phyloP scores from a whole-genome alignment of 2,797 vertebrate genomes.

The Sebastiscus tertius region DNA sequence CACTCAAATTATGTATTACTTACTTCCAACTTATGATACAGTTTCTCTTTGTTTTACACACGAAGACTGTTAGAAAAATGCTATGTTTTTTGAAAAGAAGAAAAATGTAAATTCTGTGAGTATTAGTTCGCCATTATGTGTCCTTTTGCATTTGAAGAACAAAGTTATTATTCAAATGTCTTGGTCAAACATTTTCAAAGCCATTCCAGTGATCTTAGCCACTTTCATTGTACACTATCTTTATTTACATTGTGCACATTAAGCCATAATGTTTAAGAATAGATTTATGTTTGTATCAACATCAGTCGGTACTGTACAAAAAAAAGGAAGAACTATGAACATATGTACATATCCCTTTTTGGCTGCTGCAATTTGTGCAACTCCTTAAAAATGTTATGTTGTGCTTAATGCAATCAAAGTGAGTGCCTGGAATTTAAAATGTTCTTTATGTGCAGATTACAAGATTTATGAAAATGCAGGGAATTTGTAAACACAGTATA shows the following conservation, averaged over 20 bases:
- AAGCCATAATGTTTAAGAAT: constrained; percentile 74
- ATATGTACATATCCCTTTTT: constrained; percentile 86
- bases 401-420: constrained; percentile 92
- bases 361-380: constrained; percentile 90
- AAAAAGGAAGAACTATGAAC: constrained; percentile 75
- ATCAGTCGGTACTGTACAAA: constrained; percentile 83
- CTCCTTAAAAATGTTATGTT: constrained; percentile 88
- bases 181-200: constrained; percentile 68
- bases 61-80: constrained; percentile 75
- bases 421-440: constrained; percentile 88
- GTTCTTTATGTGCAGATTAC: constrained; percentile 82
- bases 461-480: constrained; percentile 86
- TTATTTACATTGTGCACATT: constrained; percentile 71
- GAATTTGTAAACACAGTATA: constrained; percentile 86
- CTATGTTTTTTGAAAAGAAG: constrained; percentile 56
- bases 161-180: constrained; percentile 71
- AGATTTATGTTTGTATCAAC: constrained; percentile 77
- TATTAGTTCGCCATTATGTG: constrained; percentile 80
- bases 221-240: constrained; percentile 64
- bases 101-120: constrained; percentile 55
- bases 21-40: constrained; percentile 71
- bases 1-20: constrained; percentile 78
- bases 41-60: constrained; percentile 69
- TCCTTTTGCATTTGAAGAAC: constrained; percentile 85
- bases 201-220: constrained; percentile 72